A percentile compares a stretch with the other conserved stretches of the same genome.
Conservation (phyloP, 2,113 vertebrate species). For the Megaleporinus macrocephalus region DNA sequence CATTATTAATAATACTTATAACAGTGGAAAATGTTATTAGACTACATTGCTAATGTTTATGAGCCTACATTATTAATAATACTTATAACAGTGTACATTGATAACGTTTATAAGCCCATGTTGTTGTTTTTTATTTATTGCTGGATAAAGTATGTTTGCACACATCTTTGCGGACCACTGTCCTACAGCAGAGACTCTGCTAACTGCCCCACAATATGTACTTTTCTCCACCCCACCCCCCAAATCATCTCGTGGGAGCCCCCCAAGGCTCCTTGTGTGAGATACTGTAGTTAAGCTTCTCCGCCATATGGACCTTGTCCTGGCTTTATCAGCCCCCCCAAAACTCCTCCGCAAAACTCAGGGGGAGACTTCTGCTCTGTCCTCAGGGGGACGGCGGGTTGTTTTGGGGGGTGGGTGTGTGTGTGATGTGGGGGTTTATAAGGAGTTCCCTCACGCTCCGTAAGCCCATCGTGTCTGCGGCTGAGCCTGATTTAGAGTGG, state of each 20-base stretch:
- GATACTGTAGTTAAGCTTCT: slow-evolving; percentile 6
- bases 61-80: too few relatives aligned
- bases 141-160: too few relatives aligned
- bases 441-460: background rate
- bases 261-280: background rate
- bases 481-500: background rate
- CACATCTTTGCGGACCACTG: too few relatives aligned
- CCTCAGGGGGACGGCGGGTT: background rate
- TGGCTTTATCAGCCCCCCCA: background rate
- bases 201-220: background rate
- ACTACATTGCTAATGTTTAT: too few relatives aligned
- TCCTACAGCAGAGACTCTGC: too few relatives aligned
- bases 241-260: background rate
- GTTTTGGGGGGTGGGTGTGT: background rate
- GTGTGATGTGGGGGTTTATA: slow-evolving; percentile 1
- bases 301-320: background rate
- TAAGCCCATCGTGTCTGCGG: background rate
- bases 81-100: too few relatives aligned
- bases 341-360: background rate
- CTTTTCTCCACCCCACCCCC: background rate
- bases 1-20: too few relatives aligned
- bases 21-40: too few relatives aligned
- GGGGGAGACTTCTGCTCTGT: background rate
- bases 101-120: too few relatives aligned
- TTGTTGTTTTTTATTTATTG: too few relatives aligned